These are phyloP conservation scores for Perithous albicinctus DNA, from an alignment of 2,888 invertebrate genomes.

Conservation along the genomic window DNA sequence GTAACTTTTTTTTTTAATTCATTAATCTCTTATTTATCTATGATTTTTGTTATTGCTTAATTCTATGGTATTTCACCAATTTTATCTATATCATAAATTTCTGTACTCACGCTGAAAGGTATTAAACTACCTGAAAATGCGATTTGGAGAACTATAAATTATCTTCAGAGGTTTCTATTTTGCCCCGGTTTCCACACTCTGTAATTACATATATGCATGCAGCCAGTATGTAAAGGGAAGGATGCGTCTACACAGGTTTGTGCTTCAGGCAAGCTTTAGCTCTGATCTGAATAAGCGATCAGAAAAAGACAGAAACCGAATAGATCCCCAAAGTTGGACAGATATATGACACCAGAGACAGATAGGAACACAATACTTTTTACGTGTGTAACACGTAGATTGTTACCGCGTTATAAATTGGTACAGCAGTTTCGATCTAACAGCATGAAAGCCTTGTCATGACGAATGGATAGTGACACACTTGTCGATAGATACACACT, in stretches of 20 bases:
- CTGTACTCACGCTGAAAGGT: too few relatives aligned
- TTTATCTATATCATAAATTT: too few relatives aligned
- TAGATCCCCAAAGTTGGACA: neutral
- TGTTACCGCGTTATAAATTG: conserved; percentile 53
- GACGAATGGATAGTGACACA: conserved; percentile 33
- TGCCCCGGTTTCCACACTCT: neutral
- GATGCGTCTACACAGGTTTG: neutral
- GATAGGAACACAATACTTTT: neutral
- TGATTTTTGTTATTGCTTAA: too few relatives aligned
- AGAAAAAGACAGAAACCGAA: neutral
- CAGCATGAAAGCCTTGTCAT: conserved; percentile 10
- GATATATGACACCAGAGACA: neutral
- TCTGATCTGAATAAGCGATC: conserved; percentile 22
- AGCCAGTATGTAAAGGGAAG: neutral
- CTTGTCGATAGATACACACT: conserved; percentile 43
- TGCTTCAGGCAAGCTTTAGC: neutral
- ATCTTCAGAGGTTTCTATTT: neutral
- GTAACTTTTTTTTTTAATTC: too few relatives aligned
- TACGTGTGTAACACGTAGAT: conserved; percentile 28
- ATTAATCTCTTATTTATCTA: too few relatives aligned
- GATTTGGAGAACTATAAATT: neutral
- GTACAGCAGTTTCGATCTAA: conserved; percentile 29
- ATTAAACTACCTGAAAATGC: neutral
- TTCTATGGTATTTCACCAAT: too few relatives aligned
- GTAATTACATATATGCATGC: neutral